Base-by-base conservation (phyloP, 1,140 invertebrate species). In the Caenorhabditis tropicalis region DNA sequence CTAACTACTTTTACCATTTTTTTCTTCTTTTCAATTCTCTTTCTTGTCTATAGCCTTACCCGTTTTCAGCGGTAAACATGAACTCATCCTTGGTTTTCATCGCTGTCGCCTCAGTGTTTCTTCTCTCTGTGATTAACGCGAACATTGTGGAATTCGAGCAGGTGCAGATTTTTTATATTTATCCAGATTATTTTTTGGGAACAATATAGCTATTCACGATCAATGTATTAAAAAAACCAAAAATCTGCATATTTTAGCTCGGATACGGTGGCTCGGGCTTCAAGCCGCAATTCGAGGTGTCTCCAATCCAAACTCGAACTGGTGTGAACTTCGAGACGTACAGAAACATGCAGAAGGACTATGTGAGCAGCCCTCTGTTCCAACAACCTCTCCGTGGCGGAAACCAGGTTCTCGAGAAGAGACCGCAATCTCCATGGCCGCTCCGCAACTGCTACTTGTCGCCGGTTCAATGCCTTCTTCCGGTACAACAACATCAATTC, bases 381-480 rank as follows among this genome's bases (percentile, higher is more conserved):
- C 29, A 33, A 19, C n/a, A 74, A 6, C 7, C 65, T 0, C 2
- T 39, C 4, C 58, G 65, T n/a, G n/a, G 36, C n/a, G 36, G 65
- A 12, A 39, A 74, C n/a, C 65, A 74, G 43, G 36, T 74, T 7
- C 65, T 74, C 36, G 65, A 74, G n/a, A 74, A 74, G n/a, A 1
- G 65, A 27, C 65, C 65, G 21, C 65, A 74, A 24, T 74, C 65
- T 1, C 65, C 65, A 39, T 74, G 65, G 70, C 83, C 70, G 49
- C 79, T 84, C 33, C 83, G 83, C 49, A 84, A 84, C 83, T 84
- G 83, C 74, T 84, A 53, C 31, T 33, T 84, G 19, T 53, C 46
- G 2, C 83, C 83, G 19, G 79, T 84, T 5, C 83, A 84, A 31
- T 84, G 83, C 43, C 70, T 84, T 15, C 70, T 84, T 2, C 83